A percentile compares a stretch with the other conserved stretches of the same genome.
These are phyloP conservation scores for Anoplolepis gracilipes DNA, from an alignment of 1,140 invertebrate species.

Conservation along the genomic window DNA sequence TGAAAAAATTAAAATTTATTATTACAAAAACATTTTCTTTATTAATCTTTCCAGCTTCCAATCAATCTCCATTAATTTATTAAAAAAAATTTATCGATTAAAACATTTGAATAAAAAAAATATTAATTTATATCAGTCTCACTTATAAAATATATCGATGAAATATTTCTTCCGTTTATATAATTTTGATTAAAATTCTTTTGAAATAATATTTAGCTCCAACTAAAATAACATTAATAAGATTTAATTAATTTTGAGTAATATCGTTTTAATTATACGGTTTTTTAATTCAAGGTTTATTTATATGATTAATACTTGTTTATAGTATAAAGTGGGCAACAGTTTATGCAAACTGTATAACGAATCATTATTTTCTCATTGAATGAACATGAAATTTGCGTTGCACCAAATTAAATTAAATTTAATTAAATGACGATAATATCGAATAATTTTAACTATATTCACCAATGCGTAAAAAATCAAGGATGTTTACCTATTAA, in stretches of 20 bases:
- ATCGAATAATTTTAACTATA: conserved; percentile 49
- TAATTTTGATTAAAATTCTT: conserved; percentile 23
- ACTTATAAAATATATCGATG: conserved; percentile 11
- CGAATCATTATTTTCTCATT: conserved; percentile 55
- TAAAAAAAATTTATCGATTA: background rate
- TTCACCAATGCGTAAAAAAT: conserved; percentile 51
- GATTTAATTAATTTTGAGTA: conserved; percentile 45
- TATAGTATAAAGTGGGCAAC: conserved; percentile 31
- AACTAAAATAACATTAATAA: conserved; percentile 46
- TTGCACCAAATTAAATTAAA: conserved; percentile 47
- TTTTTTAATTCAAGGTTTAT: conserved; percentile 44
- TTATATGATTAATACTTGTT: conserved; percentile 56
- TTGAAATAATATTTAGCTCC: conserved; percentile 11
- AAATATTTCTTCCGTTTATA: conserved; percentile 5
- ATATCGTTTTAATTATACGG: conserved; percentile 47
- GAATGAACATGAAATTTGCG: conserved; percentile 54
- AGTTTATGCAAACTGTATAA: conserved; percentile 41
- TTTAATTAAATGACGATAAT: conserved; percentile 55
- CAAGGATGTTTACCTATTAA: conserved; percentile 31
- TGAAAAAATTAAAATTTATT: no score
- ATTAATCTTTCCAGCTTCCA: background rate
- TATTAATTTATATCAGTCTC: background rate
- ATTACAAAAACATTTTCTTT: no score
- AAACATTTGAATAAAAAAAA: background rate
- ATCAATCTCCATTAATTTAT: background rate